These are phyloP conservation scores for Mormyrops boulengeri DNA, from an alignment of 2,797 vertebrate genomes.

Conservation along the genomic window DNA sequence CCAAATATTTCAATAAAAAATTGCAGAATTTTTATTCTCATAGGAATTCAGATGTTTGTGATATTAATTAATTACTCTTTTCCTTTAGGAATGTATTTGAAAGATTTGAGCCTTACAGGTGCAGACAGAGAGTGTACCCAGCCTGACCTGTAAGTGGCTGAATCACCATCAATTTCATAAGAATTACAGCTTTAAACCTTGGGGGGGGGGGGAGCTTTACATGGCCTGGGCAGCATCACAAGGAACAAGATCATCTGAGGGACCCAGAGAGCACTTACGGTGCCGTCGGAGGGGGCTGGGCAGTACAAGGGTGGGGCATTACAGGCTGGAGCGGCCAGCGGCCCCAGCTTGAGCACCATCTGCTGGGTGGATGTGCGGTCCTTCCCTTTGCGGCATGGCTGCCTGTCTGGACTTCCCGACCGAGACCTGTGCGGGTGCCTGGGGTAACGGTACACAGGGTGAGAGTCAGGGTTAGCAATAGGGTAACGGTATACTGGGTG, in stretches of 20 bases:
- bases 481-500: not conserved
- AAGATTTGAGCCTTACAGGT: not conserved
- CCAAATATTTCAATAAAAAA: not conserved
- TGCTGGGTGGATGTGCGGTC: constrained; percentile 35
- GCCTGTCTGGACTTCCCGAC: constrained; percentile 25
- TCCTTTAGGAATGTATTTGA: not conserved
- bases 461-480: not conserved
- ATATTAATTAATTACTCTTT: not conserved
- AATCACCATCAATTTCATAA: not conserved
- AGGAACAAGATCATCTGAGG: constrained; percentile 30
- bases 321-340: constrained; percentile 65
- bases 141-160: not conserved
- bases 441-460: constrained; percentile 21
- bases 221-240: constrained; percentile 36
- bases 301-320: constrained; percentile 73
- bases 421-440: constrained; percentile 49
- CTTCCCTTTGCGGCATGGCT: constrained; percentile 34
- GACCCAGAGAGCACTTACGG: constrained; percentile 73
- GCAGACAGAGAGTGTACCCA: not conserved
- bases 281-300: constrained; percentile 69
- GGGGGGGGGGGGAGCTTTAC: constrained; percentile 27
- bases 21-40: not conserved
- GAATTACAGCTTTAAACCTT: not conserved
- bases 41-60: not conserved
- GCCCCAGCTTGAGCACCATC: constrained; percentile 61